phyloP scores from a whole-genome alignment of 2,888 invertebrate genomes.

The Cataglyphis rosenhaueri region DNA sequence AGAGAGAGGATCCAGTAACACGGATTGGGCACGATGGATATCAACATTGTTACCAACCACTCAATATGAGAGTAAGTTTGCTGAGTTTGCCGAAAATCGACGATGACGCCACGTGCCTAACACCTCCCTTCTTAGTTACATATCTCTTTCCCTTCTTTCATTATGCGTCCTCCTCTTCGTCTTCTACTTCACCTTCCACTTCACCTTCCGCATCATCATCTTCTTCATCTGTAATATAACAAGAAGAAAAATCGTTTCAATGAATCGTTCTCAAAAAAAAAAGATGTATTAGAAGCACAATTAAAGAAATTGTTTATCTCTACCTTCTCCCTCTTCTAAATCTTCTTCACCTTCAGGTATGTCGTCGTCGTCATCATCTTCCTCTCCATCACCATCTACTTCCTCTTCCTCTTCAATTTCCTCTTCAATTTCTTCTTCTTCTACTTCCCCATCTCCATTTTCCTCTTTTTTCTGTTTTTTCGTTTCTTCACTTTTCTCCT shows the following conservation, averaged over 20 bases:
- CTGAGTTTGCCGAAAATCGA: slow-evolving; percentile 81
- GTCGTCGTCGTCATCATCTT: slow-evolving; percentile 89
- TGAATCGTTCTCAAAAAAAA: background rate
- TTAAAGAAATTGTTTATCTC: slow-evolving; percentile 48
- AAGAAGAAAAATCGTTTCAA: background rate
- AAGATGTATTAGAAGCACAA: background rate
- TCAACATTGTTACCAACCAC: slow-evolving; percentile 84
- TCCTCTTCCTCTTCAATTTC: slow-evolving; percentile 89
- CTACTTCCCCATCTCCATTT: slow-evolving; percentile 89
- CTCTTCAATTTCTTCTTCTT: slow-evolving; percentile 88
- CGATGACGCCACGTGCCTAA: slow-evolving; percentile 81
- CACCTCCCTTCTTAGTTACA: slow-evolving; percentile 84
- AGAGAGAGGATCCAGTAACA: slow-evolving; percentile 77
- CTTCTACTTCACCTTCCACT: slow-evolving; percentile 80
- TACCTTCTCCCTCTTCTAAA: slow-evolving; percentile 81
- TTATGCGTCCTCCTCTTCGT: slow-evolving; percentile 84
- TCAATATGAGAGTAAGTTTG: slow-evolving; percentile 85
- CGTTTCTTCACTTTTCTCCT: slow-evolving; percentile 91
- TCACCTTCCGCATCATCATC: slow-evolving; percentile 82
- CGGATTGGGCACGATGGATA: slow-evolving; percentile 79
- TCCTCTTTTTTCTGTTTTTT: slow-evolving; percentile 94
- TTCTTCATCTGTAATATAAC: slow-evolving; percentile 80
- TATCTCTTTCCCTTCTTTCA: slow-evolving; percentile 80
- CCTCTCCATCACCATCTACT: slow-evolving; percentile 89
- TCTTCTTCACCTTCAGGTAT: slow-evolving; percentile 88